Percentiles rank a stretch among this genome's conserved stretches.
phyloP scores from a whole-genome alignment of 2,797 vertebrate species.

The Buphagus erythrorhynchus region DNA sequence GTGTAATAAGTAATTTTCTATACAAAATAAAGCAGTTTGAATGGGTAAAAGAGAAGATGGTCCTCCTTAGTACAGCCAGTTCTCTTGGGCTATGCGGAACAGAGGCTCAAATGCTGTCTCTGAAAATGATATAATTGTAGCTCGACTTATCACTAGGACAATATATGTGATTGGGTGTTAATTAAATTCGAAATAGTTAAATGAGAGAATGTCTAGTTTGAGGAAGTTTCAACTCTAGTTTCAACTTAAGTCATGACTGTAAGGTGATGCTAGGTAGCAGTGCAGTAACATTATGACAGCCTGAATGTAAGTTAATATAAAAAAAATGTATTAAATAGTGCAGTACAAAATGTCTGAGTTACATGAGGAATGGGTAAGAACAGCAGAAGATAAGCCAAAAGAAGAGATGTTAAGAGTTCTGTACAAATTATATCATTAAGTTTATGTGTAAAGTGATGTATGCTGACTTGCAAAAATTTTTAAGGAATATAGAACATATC shows the following conservation, averaged over 20 bases:
- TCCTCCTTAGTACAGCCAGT: not conserved
- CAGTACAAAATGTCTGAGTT: not conserved
- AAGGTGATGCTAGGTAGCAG: not conserved
- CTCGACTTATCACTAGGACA: not conserved
- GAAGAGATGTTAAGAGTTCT: not conserved
- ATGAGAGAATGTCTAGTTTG: not conserved
- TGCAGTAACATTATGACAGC: not conserved
- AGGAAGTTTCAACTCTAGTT: not conserved
- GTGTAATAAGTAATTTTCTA: not conserved
- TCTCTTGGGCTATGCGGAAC: not conserved
- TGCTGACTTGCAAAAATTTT: not conserved
- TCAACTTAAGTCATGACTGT: not conserved
- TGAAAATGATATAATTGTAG: not conserved
- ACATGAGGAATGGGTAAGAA: not conserved
- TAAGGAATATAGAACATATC: not conserved
- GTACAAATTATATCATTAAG: not conserved
- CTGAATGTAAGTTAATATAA: not conserved
- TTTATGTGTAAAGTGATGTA: not conserved
- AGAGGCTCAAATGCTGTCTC: not conserved
- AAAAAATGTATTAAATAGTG: not conserved
- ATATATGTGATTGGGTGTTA: not conserved
- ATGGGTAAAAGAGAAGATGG: not conserved
- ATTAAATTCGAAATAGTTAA: not conserved
- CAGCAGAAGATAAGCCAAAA: not conserved
- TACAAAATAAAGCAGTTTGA: not conserved